These are phyloP conservation scores for Gopherus evgoodei DNA, from an alignment of 2,113 vertebrate species.

Conservation along the genomic window DNA sequence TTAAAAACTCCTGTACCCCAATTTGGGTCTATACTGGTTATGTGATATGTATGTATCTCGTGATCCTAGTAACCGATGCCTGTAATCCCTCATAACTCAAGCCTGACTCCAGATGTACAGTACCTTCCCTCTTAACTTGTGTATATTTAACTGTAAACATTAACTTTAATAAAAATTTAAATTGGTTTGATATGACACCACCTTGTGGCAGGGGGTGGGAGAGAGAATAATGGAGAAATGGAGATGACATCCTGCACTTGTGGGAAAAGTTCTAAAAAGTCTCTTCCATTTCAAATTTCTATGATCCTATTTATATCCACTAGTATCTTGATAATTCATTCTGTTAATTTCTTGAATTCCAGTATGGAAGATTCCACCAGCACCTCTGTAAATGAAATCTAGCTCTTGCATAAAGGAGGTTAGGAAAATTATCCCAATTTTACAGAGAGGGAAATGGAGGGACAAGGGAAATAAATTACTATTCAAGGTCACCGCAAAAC, in stretches of 20 bases:
- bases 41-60: too few relatives aligned
- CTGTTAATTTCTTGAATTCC: background rate
- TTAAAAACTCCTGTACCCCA: too few relatives aligned
- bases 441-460: background rate
- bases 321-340: background rate
- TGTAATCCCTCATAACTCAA: too few relatives aligned
- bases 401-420: background rate
- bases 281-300: background rate
- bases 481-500: background rate
- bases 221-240: background rate
- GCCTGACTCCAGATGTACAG: too few relatives aligned
- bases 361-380: background rate
- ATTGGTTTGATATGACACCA: background rate
- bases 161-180: too few relatives aligned
- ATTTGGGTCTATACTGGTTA: too few relatives aligned
- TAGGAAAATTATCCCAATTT: background rate
- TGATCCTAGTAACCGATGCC: too few relatives aligned
- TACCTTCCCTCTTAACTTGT: too few relatives aligned
- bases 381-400: background rate
- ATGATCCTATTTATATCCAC: background rate
- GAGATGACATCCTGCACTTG: background rate
- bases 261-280: background rate
- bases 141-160: too few relatives aligned
- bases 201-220: background rate
- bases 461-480: background rate